Evolutionary conservation across 1,140 invertebrate species (phyloP).

Genomic region (Drosophila lacteicornis): DNA sequence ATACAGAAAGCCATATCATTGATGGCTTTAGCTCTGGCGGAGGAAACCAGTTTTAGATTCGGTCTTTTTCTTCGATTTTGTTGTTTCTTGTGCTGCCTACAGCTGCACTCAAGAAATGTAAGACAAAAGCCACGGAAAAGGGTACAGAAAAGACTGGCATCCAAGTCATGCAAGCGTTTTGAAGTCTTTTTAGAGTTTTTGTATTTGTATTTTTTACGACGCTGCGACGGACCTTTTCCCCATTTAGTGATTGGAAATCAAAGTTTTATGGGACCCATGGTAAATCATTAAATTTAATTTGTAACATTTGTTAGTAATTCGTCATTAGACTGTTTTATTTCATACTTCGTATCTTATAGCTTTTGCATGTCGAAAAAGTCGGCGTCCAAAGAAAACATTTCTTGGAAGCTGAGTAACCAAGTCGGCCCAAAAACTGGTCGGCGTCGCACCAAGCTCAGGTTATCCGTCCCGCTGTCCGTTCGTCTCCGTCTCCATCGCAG

Average conservation of each 20-base stretch:
- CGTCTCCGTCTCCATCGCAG: conserved; percentile 6
- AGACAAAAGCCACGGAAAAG: conserved; percentile 53
- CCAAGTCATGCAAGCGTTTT: conserved; percentile 40
- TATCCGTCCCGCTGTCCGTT: conserved; percentile 13
- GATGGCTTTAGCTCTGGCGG: conserved; percentile 47
- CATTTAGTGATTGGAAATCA: conserved; percentile 27
- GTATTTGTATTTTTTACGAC: conserved; percentile 4
- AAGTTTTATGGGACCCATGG: background rate
- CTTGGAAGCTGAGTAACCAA: conserved; percentile 62
- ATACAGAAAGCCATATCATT: conserved; percentile 65
- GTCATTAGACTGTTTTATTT: conserved; percentile 19
- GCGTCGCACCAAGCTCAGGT: conserved; percentile 18
- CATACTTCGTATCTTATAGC: conserved; percentile 6
- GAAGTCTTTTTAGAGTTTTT: conserved; percentile 17
- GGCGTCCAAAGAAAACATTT: conserved; percentile 55
- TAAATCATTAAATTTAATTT: conserved; percentile 8
- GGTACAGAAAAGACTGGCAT: conserved; percentile 40
- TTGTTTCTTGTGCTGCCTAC: conserved; percentile 32
- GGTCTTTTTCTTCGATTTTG: conserved; percentile 33
- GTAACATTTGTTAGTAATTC: conserved; percentile 21
- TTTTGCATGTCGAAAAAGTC: conserved; percentile 59
- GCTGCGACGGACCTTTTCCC: conserved; percentile 24
- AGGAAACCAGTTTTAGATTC: conserved; percentile 65
- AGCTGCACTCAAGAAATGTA: conserved; percentile 66
- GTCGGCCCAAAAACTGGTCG: conserved; percentile 51